Conservation (phyloP, 23 tunicate genomes). For the Trididemnum clinides region DNA sequence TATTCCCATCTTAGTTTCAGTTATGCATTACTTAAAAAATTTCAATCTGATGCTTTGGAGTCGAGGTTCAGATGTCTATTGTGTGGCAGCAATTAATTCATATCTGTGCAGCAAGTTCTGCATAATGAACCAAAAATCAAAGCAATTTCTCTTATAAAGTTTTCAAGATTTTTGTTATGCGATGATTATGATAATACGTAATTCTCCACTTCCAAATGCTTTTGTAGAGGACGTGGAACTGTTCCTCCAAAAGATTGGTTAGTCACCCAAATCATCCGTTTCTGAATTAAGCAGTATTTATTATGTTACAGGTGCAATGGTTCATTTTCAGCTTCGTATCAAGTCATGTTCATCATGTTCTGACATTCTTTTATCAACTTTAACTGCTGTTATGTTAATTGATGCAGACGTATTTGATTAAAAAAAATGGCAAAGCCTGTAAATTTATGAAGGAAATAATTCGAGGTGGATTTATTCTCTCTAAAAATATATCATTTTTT, state of each 20-base stretch:
- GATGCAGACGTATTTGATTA: neutral
- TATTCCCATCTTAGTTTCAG: constrained; percentile 6
- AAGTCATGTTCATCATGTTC: constrained; percentile 18
- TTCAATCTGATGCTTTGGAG: constrained; percentile 29
- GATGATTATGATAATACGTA: constrained; percentile 18
- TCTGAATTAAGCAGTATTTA: constrained; percentile 19
- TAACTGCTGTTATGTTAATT: neutral
- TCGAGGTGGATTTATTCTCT: constrained; percentile 12
- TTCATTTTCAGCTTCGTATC: constrained; percentile 21
- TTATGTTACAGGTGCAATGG: constrained; percentile 31
- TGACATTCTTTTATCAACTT: constrained; percentile 9
- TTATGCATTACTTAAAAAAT: constrained; percentile 18
- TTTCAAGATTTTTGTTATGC: neutral
- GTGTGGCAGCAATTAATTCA: constrained; percentile 27
- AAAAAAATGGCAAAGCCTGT: constrained; percentile 1
- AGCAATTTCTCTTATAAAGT: constrained; percentile 24
- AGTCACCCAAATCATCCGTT: neutral
- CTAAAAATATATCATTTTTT: constrained; percentile 26
- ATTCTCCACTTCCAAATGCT: neutral
- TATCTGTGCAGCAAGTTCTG: constrained; percentile 25
- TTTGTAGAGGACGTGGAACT: constrained; percentile 1
- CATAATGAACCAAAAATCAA: constrained; percentile 30
- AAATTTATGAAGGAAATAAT: constrained; percentile 21
- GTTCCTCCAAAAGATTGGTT: neutral
- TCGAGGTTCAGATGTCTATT: constrained; percentile 16